Conservation (phyloP, 2,113 vertebrate genomes). For the Polypterus bichir region DNA sequence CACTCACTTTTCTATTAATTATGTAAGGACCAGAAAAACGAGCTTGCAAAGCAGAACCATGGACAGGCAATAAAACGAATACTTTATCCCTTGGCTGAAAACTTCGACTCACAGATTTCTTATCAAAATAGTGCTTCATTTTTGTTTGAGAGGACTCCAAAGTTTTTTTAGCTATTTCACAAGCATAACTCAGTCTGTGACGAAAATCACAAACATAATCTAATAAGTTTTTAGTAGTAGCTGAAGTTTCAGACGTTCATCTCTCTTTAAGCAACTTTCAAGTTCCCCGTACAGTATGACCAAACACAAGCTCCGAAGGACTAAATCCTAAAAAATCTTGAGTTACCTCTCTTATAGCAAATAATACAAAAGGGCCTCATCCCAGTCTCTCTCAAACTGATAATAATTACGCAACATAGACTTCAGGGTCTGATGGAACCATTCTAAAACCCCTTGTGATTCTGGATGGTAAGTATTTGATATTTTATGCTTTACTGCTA, state of each 20-base stretch:
- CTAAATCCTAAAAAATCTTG: too few relatives aligned
- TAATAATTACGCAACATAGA: neutral
- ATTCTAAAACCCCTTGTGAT: conserved; percentile 1
- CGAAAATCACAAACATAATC: conserved; percentile 8
- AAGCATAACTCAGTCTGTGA: conserved; percentile 1
- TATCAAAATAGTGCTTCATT: conserved; percentile 12
- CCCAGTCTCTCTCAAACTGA: too few relatives aligned
- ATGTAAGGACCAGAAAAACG: too few relatives aligned
- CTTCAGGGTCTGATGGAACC: conserved; percentile 8
- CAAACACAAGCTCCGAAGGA: conserved; percentile 1
- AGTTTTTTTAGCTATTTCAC: neutral
- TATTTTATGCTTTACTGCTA: too few relatives aligned
- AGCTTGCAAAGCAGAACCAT: too few relatives aligned
- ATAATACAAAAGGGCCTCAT: too few relatives aligned
- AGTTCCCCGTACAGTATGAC: conserved; percentile 3
- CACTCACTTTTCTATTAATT: too few relatives aligned
- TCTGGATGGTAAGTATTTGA: too few relatives aligned
- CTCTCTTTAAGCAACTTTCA: neutral
- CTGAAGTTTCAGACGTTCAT: too few relatives aligned
- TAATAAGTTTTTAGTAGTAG: too few relatives aligned
- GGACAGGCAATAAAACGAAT: conserved; percentile 1
- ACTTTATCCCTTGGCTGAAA: conserved; percentile 6
- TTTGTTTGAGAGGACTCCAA: too few relatives aligned
- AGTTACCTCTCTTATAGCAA: too few relatives aligned
- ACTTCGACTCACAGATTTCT: neutral